These are phyloP conservation scores for Euthynnus affinis DNA, from an alignment of 2,797 vertebrate genomes.

Conservation along the genomic window DNA sequence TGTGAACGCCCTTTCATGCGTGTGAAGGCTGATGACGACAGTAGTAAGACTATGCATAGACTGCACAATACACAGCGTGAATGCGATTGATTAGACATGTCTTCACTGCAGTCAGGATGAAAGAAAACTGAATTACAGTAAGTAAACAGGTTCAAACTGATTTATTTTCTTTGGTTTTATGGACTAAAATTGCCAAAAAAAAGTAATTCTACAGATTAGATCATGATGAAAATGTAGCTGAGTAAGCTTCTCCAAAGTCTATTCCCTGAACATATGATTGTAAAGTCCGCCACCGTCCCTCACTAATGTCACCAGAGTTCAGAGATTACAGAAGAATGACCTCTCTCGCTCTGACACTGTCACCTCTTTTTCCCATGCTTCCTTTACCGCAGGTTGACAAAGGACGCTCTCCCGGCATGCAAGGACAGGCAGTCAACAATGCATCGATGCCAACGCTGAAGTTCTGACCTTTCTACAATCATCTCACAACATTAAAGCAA, in stretches of 20 bases:
- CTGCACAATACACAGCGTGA: background rate
- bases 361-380: constrained; percentile 34
- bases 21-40: background rate
- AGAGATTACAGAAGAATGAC: background rate
- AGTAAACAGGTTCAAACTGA: background rate
- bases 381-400: constrained; percentile 54
- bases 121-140: background rate
- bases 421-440: constrained; percentile 23
- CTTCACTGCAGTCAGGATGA: background rate
- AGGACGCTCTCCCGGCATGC: constrained; percentile 16
- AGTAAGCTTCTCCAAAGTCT: background rate
- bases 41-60: background rate
- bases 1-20: constrained; percentile 1
- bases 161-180: background rate
- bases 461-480: constrained; percentile 24
- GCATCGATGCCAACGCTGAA: constrained; percentile 3
- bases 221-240: background rate
- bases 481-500: constrained; percentile 14
- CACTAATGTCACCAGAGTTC: background rate
- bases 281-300: background rate
- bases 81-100: background rate
- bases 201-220: background rate
- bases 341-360: constrained; percentile 24
- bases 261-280: background rate
- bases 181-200: background rate